A percentile compares a stretch with the other conserved stretches of the same genome.
phyloP scores from a whole-genome alignment of 2,113 vertebrate species.

The Micromys minutus region DNA sequence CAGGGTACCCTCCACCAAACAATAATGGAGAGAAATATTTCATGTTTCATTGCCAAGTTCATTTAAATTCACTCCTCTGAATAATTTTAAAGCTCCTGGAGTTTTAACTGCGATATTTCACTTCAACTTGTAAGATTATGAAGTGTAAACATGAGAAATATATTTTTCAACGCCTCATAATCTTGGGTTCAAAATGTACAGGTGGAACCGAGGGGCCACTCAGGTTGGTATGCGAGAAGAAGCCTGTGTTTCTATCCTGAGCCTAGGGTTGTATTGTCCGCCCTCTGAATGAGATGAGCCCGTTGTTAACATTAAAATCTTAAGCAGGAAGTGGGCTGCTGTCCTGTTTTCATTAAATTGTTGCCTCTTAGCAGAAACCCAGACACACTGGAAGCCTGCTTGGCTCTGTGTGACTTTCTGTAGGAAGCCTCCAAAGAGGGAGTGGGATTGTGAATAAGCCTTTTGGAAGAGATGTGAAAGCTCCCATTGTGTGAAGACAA shows the following conservation, averaged over 20 bases:
- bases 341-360: slow-evolving; percentile 40
- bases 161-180: slow-evolving; percentile 21
- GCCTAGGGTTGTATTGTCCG: not conserved
- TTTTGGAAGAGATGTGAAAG: slow-evolving; percentile 56
- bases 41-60: slow-evolving; percentile 47
- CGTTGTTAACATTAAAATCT: slow-evolving; percentile 20
- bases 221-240: not conserved
- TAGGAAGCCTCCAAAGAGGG: slow-evolving; percentile 24
- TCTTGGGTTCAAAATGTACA: not conserved
- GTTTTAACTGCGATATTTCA: slow-evolving; percentile 23
- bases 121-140: slow-evolving; percentile 34
- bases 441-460: slow-evolving; percentile 45
- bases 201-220: not conserved
- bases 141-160: not conserved
- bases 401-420: slow-evolving; percentile 32
- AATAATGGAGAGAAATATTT: slow-evolving; percentile 57
- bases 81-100: slow-evolving; percentile 56
- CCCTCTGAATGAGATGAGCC: not conserved
- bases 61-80: slow-evolving; percentile 60
- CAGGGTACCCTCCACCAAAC: not conserved
- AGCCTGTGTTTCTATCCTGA: not conserved
- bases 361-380: not conserved
- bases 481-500: slow-evolving; percentile 40
- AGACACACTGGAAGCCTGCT: not conserved
- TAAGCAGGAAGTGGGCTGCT: not conserved